Conservation (phyloP, 2,113 vertebrate genomes). For the Bambusicola thoracicus region DNA sequence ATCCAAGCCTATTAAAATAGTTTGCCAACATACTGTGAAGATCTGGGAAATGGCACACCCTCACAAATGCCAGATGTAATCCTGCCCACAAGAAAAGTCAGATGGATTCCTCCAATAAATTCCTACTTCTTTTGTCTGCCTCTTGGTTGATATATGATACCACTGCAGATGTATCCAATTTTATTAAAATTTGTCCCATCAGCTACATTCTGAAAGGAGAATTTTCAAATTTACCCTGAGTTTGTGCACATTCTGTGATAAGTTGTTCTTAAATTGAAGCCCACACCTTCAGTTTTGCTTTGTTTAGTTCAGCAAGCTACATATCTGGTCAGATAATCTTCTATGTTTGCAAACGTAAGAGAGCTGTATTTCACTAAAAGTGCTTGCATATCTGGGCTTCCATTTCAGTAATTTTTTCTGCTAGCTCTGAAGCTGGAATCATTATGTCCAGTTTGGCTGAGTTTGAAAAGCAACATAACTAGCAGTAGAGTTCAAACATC, state of each 20-base stretch:
- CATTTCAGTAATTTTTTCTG: not conserved
- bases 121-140: conserved; percentile 60
- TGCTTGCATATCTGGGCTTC: not conserved
- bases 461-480: not conserved
- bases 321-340: not conserved
- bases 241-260: not conserved
- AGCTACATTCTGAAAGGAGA: conserved; percentile 18
- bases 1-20: conserved; percentile 39
- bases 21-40: conserved; percentile 56
- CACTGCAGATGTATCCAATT: conserved; percentile 64
- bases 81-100: conserved; percentile 69
- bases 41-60: conserved; percentile 68
- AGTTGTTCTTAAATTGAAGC: not conserved
- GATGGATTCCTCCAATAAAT: conserved; percentile 67
- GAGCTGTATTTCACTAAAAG: not conserved
- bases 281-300: not conserved
- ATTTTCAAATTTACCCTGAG: conserved; percentile 39
- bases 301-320: not conserved
- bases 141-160: conserved; percentile 64
- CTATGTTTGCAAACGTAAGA: not conserved
- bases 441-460: not conserved
- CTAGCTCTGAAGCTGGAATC: not conserved
- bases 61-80: conserved; percentile 68
- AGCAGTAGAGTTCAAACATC: not conserved
- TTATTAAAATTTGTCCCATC: conserved; percentile 65